Evolutionary conservation across 2,113 vertebrate genomes (phyloP).

Genomic region (Laterallus jamaicensis): DNA sequence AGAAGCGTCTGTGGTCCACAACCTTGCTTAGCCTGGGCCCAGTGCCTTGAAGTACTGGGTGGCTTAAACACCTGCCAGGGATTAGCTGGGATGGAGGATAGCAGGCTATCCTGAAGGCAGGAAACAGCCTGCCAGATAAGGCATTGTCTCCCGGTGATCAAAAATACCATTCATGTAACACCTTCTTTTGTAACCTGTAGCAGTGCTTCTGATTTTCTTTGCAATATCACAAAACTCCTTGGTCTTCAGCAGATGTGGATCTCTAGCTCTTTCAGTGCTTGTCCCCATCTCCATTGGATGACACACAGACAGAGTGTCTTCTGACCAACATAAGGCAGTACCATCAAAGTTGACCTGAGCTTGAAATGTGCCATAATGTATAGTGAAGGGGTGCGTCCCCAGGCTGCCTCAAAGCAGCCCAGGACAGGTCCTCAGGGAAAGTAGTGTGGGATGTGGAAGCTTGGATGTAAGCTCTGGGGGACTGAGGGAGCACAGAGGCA

Average conservation of each 20-base stretch:
- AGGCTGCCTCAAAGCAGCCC: neutral
- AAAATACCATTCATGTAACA: neutral
- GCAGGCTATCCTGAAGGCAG: neutral
- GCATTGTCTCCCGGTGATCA: neutral
- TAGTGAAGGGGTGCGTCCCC: neutral
- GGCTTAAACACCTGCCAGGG: neutral
- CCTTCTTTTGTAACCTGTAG: neutral
- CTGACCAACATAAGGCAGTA: neutral
- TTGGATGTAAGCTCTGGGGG: neutral
- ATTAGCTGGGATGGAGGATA: neutral
- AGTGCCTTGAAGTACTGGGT: neutral
- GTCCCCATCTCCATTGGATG: neutral
- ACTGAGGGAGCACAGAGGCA: neutral
- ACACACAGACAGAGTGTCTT: neutral
- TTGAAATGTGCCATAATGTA: neutral
- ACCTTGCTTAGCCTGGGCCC: neutral
- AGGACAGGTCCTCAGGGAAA: neutral
- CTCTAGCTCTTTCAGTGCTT: fast-evolving
- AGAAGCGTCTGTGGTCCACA: neutral
- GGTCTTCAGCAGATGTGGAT: neutral
- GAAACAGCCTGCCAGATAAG: neutral
- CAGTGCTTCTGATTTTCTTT: neutral
- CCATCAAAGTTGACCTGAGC: neutral
- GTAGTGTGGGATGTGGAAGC: neutral
- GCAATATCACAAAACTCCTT: neutral